Evolutionary conservation across 2,888 invertebrate species (phyloP), one percentile per base, ranked within the genome.

Genomic region (Nematopogon swammerdamellus): DNA sequence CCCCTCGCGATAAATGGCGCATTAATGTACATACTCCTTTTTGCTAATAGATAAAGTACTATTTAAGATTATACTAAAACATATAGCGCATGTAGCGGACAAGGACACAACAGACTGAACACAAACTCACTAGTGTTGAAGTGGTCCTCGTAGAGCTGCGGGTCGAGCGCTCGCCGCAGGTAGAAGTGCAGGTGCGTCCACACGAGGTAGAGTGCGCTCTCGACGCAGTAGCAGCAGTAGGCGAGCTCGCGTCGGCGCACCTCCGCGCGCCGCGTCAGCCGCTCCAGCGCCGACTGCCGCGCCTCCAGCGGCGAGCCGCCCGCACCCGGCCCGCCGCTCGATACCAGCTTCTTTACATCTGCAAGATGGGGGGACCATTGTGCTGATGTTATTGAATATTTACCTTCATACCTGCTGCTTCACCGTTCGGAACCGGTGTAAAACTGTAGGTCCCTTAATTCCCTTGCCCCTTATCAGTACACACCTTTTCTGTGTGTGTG

Each of bases 111-210:
- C 8, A 25, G 5, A 6, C 4, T 25, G 25, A n/a, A n/a, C n/a
- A n/a, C 25, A 25, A 25, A 20, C 47, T 47, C 18, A 47, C 47
- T 30, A 14, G 16, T 36, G 30, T 18, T 47, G 5, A 36, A 36
- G 18, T 25, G 14, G 11, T 47, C 48, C 14, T 44, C 44, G 19
- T 25, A 8, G 5, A 20, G 25, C n/a, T 61, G 57, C 43, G 64
- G 63, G 17, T 84, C 81, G 49, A 85, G 80, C 0, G 85, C 81
- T 56, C 84, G 81, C 49, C 85, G 70, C 70, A 89, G 84, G 61
- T 87, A 88, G 61, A 85, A 86, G 58, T 89, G 85, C 48, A 90
- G 68, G 68, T 90, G 91, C 48, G 86, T 83, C 91, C 91, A 91
- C 54, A 92, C 75, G 53, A 92, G 80, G 61, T 89, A 88, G 49